phyloP scores from a whole-genome alignment of 2,888 invertebrate genomes.

The Alsophila aescularia region DNA sequence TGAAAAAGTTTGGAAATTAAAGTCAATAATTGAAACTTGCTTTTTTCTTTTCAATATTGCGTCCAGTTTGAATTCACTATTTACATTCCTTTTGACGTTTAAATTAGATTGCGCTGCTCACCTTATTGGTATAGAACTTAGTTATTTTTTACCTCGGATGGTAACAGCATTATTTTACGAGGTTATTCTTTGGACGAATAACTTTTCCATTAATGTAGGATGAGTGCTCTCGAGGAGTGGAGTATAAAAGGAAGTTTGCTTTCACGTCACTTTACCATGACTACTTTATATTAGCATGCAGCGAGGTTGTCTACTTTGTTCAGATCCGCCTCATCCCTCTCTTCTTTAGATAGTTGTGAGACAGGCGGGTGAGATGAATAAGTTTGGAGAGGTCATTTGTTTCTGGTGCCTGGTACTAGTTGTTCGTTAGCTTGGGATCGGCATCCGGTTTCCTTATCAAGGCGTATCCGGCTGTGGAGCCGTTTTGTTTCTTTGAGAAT shows the following conservation, averaged over 20 bases:
- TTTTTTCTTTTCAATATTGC: conserved; percentile 21
- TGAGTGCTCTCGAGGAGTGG: conserved; percentile 50
- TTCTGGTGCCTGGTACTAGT: conserved; percentile 59
- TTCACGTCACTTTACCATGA: conserved; percentile 58
- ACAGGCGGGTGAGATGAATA: conserved; percentile 30
- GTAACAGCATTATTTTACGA: conserved; percentile 5
- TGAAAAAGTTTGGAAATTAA: conserved; percentile 38
- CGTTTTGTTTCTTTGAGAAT: conserved; percentile 70
- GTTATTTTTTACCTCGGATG: neutral
- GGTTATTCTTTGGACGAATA: conserved; percentile 40
- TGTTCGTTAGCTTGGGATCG: conserved; percentile 71
- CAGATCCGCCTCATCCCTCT: conserved; percentile 40
- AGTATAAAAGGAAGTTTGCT: conserved; percentile 67
- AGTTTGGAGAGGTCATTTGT: conserved; percentile 42
- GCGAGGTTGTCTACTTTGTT: conserved; percentile 41
- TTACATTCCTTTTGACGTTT: conserved; percentile 8
- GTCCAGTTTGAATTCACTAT: conserved; percentile 11
- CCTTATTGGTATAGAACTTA: neutral
- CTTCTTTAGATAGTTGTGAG: conserved; percentile 22
- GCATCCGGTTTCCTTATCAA: conserved; percentile 76
- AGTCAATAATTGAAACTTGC: conserved; percentile 26
- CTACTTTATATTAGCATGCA: conserved; percentile 62
- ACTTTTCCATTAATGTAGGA: conserved; percentile 51
- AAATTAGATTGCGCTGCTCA: neutral
- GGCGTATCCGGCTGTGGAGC: conserved; percentile 62